Evolutionary conservation across 1,140 invertebrate genomes (phyloP).

Genomic region (Phymastichus coffea): DNA sequence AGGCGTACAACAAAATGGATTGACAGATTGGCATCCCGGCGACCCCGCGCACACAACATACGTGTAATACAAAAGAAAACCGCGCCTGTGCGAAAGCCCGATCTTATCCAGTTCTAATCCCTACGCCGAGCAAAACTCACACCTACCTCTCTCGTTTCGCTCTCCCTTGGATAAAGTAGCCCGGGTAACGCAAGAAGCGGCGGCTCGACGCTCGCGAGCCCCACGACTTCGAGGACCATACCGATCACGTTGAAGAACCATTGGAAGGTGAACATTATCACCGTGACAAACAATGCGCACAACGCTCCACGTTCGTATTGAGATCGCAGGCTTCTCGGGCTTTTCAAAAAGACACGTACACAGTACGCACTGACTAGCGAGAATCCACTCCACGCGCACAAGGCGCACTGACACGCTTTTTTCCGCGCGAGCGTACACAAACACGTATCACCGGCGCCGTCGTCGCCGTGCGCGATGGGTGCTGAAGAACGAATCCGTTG

Average conservation of each 20-base stretch:
- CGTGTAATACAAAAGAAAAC: not conserved
- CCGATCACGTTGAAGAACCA: constrained; percentile 9
- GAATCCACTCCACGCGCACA: too few species aligned
- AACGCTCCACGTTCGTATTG: not conserved
- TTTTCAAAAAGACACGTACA: too few species aligned
- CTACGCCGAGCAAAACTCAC: too few species aligned
- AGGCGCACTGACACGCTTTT: too few species aligned
- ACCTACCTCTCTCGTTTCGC: constrained; percentile 78
- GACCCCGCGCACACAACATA: not conserved
- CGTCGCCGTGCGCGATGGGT: too few species aligned
- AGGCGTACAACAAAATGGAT: too few species aligned
- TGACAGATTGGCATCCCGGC: too few species aligned
- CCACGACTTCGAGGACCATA: not conserved
- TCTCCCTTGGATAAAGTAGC: constrained; percentile 79
- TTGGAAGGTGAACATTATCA: constrained; percentile 6
- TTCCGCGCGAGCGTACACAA: too few species aligned
- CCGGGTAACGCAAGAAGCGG: constrained; percentile 48
- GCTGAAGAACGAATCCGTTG: too few species aligned
- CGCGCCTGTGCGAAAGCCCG: not conserved
- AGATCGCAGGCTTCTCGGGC: not conserved
- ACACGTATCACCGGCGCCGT: too few species aligned
- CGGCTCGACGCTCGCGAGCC: not conserved
- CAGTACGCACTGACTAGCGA: too few species aligned
- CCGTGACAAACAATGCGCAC: too few species aligned
- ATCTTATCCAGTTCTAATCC: not conserved